These are phyloP conservation scores for Emys orbicularis DNA, from an alignment of 2,797 vertebrate species.

Conservation along the genomic window DNA sequence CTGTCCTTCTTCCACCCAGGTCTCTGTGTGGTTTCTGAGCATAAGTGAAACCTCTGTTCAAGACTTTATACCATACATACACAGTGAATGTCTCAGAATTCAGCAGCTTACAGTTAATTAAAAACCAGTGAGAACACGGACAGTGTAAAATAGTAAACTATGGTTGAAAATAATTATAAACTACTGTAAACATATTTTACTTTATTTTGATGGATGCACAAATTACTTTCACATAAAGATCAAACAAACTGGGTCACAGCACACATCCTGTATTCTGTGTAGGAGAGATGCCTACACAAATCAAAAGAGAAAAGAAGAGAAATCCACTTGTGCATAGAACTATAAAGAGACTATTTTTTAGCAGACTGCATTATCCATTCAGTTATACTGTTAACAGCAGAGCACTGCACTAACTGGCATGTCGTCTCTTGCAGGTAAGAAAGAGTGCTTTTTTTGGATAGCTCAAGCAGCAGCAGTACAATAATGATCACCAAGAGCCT, in stretches of 20 bases:
- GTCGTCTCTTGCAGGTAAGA: background rate
- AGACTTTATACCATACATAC: fast-evolving
- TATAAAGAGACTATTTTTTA: background rate
- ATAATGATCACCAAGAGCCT: background rate
- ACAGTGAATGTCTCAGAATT: background rate
- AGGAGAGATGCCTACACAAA: background rate
- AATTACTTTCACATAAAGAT: background rate
- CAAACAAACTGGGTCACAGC: background rate
- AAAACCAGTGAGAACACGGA: background rate
- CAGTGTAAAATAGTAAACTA: background rate
- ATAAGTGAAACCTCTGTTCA: background rate
- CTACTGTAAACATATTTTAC: background rate
- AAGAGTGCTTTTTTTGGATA: background rate
- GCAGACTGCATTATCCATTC: background rate
- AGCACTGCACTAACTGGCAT: background rate
- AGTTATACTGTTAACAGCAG: background rate
- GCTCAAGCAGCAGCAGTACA: background rate
- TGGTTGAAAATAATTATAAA: background rate
- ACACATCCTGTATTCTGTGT: background rate
- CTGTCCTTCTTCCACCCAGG: background rate
- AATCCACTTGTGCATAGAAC: background rate
- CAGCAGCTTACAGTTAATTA: background rate
- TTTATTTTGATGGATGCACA: fast-evolving
- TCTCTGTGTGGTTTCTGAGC: background rate
- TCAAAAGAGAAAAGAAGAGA: background rate